Conservation (phyloP, 2,888 invertebrate genomes). For the Aleiodes leptofemur region DNA sequence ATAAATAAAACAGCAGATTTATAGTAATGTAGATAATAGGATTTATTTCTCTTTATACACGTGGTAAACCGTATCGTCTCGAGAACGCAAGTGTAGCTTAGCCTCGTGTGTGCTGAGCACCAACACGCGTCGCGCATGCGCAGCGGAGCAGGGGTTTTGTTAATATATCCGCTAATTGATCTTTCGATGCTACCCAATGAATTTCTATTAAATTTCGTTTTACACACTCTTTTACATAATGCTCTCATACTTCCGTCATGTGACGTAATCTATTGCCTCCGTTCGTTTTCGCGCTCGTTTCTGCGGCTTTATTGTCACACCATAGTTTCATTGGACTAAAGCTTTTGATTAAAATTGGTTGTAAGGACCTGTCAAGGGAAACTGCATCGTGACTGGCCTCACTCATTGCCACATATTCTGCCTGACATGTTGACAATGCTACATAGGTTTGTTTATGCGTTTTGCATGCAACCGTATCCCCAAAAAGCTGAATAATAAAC, state of each 20-base stretch:
- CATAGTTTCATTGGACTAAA: slow-evolving; percentile 43
- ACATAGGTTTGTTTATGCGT: slow-evolving; percentile 43
- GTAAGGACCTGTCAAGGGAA: slow-evolving; percentile 44
- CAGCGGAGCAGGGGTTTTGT: slow-evolving; percentile 37
- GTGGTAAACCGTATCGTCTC: too few species aligned
- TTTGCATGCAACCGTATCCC: slow-evolving; percentile 46
- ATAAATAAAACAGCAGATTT: too few species aligned
- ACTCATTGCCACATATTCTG: slow-evolving; percentile 39
- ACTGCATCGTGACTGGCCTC: slow-evolving; percentile 46
- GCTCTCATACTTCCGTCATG: slow-evolving; percentile 42
- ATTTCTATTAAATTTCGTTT: slow-evolving; percentile 25
- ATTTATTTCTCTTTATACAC: too few species aligned
- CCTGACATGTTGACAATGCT: slow-evolving; percentile 43
- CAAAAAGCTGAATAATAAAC: slow-evolving; percentile 43
- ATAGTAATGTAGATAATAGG: too few species aligned
- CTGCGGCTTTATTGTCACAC: slow-evolving; percentile 48
- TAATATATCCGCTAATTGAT: slow-evolving; percentile 46
- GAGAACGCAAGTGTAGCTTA: too few species aligned
- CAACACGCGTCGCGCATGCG: too few species aligned
- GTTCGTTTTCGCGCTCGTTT: slow-evolving; percentile 42
- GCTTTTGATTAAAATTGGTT: slow-evolving; percentile 38
- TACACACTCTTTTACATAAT: slow-evolving; percentile 33
- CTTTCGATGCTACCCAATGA: slow-evolving; percentile 42
- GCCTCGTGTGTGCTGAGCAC: too few species aligned
- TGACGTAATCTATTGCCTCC: slow-evolving; percentile 44